Conservation (phyloP, 2,797 vertebrate species). For the Simalia tracyae region DNA sequence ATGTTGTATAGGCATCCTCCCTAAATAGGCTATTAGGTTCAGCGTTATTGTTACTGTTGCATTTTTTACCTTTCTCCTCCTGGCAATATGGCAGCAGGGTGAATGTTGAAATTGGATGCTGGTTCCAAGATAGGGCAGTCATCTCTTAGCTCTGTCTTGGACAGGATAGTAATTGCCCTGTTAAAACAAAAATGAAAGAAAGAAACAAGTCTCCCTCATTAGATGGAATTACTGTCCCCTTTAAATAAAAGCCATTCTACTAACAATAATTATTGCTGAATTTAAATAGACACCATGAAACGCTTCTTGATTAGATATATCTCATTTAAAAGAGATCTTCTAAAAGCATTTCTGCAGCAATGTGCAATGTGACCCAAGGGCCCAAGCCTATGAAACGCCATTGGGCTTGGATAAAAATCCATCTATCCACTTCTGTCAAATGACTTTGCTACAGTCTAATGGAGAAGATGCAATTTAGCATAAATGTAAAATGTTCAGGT, state of each 20-base stretch:
- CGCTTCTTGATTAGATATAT: slow-evolving; percentile 29
- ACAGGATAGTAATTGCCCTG: background rate
- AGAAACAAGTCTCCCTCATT: background rate
- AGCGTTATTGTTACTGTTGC: background rate
- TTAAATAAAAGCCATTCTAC: slow-evolving; percentile 34
- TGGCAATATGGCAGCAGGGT: background rate
- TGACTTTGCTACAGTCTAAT: slow-evolving; percentile 23
- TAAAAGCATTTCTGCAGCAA: slow-evolving; percentile 20
- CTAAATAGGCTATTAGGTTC: background rate
- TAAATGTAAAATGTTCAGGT: slow-evolving; percentile 27
- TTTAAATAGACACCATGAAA: slow-evolving; percentile 19
- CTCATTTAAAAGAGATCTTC: slow-evolving; percentile 21
- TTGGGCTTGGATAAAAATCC: slow-evolving; percentile 28
- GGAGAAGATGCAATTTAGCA: slow-evolving; percentile 23
- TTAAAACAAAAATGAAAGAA: slow-evolving; percentile 3
- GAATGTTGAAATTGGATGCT: background rate
- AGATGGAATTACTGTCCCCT: slow-evolving; percentile 34
- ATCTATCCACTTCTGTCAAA: slow-evolving; percentile 23
- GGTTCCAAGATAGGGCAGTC: background rate
- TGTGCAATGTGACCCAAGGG: background rate
- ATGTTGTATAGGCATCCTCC: background rate
- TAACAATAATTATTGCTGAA: slow-evolving; percentile 51
- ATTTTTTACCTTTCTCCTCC: slow-evolving; percentile 19
- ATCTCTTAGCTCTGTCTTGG: background rate
- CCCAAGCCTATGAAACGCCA: slow-evolving; percentile 17